Base-by-base conservation (phyloP, 2,888 invertebrate genomes). In the Folsomia manolachei region DNA sequence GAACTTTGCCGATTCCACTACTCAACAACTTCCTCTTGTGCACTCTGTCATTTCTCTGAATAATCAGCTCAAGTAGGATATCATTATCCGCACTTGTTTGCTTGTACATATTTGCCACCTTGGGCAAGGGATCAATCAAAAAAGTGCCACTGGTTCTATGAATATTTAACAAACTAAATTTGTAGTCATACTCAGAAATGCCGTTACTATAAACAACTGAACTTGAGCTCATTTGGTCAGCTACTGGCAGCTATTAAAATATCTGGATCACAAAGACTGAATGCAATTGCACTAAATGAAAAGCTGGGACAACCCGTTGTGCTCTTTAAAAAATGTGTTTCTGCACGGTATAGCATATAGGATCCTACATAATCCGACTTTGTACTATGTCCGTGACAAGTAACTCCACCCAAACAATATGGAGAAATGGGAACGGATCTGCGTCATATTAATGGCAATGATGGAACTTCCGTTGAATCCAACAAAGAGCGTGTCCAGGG, bases 381-480 rank as follows among this genome's bases (percentile, higher is more conserved):
- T 27, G n/a, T 56, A 21, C 21, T 14, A 70, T 56, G 27, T 60
- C 60, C 51, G 27, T 56, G 27, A 67, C 51, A 25, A 62, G 24
- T 56, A 71, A 53, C 71, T 71, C 71, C 71, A 71, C 71, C 71
- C 71, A 39, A 62, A 68, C 60, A 27, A 14, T n/a, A n/a, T n/a
- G 11, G 27, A 64, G 64, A 71, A 27, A 69, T 61, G 62, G 62
- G 63, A 69, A 71, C 72, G 72, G 72, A 72, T 72, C 72, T 72
- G 72, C 72, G 69, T 72, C 69, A 72, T 70, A 70, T 72, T 72
- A 72, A 72, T 72, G 72, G 64, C 72, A 72, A 69, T 70, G 52
- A 60, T 64, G 66, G 53, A 25, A 72, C 72, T 72, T 72, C 72
- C 72, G 72, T 53, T 72, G 52, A 19, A 56, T 56, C 56, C 56